Evolutionary conservation across 2,113 vertebrate genomes (phyloP).

Genomic region (Pyxicephalus adspersus): DNA sequence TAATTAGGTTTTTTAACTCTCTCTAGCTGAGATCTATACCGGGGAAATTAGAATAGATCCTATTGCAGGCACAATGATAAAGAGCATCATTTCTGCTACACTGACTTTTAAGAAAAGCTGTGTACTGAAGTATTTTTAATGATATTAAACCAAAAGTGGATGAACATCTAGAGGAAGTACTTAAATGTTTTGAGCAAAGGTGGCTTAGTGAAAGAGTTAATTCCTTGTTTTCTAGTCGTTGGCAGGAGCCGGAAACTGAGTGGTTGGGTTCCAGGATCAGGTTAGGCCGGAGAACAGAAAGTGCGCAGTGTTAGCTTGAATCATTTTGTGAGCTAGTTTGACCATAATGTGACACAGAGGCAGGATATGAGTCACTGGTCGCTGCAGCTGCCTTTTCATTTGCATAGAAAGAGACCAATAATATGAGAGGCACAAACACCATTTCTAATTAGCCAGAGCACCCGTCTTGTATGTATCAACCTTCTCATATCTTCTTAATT

Average conservation of each 20-base stretch:
- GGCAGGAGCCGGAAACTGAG: constrained; percentile 10
- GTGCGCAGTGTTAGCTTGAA: constrained; percentile 26
- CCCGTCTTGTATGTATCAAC: constrained; percentile 10
- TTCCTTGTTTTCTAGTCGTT: neutral
- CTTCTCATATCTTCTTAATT: neutral
- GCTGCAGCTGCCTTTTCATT: constrained; percentile 44
- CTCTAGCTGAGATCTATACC: too few species aligned
- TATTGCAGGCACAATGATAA: too few species aligned
- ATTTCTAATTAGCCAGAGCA: constrained; percentile 41
- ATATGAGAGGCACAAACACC: constrained; percentile 6
- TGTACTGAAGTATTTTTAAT: too few species aligned
- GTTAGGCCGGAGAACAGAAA: constrained; percentile 21
- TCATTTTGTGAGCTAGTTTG: constrained; percentile 46
- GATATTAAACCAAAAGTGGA: too few species aligned
- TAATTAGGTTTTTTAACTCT: too few species aligned
- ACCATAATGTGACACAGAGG: constrained; percentile 46
- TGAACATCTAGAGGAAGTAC: too few species aligned
- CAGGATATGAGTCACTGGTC: constrained; percentile 49
- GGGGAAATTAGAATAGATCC: too few species aligned
- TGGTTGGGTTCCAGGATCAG: constrained; percentile 31
- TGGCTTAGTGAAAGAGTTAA: constrained; percentile 8
- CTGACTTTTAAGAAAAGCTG: too few species aligned
- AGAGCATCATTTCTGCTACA: too few species aligned
- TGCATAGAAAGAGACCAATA: constrained; percentile 38
- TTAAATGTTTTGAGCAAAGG: too few species aligned